Conservation (phyloP, 53 echinoderm and acorn worm species). For the Stichopus horrens region DNA sequence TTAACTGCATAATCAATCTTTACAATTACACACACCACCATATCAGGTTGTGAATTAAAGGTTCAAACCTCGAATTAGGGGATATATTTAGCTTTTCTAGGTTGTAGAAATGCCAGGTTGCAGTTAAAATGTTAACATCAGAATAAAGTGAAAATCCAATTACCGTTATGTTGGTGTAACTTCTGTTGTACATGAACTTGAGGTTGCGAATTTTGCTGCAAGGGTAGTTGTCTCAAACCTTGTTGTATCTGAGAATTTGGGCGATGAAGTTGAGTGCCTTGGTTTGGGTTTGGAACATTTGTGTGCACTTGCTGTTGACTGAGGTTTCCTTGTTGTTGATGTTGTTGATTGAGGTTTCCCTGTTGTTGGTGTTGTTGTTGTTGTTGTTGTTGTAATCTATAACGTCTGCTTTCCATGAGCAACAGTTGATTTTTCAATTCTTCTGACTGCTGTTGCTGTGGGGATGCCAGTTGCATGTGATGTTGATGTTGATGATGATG, state of each 20-base stretch:
- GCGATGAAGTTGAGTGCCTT: constrained; percentile 7
- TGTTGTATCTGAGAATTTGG: constrained; percentile 1
- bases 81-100: too few relatives aligned
- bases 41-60: too few relatives aligned
- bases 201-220: not conserved
- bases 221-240: not conserved
- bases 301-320: not conserved
- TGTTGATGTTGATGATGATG: not conserved
- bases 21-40: too few relatives aligned
- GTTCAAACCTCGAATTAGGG: too few relatives aligned
- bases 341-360: not conserved
- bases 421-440: not conserved
- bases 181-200: not conserved
- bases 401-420: not conserved
- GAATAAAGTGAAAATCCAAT: not conserved
- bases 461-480: not conserved
- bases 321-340: constrained; percentile 7
- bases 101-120: too few relatives aligned
- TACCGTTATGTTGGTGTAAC: not conserved
- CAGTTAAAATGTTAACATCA: too few relatives aligned
- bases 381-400: not conserved
- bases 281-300: not conserved
- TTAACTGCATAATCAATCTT: too few relatives aligned
- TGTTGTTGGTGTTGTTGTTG: not conserved
- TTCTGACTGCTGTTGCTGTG: not conserved